Base-by-base conservation (phyloP, 2,797 vertebrate species). In the Pseudomugil tenellus region DNA sequence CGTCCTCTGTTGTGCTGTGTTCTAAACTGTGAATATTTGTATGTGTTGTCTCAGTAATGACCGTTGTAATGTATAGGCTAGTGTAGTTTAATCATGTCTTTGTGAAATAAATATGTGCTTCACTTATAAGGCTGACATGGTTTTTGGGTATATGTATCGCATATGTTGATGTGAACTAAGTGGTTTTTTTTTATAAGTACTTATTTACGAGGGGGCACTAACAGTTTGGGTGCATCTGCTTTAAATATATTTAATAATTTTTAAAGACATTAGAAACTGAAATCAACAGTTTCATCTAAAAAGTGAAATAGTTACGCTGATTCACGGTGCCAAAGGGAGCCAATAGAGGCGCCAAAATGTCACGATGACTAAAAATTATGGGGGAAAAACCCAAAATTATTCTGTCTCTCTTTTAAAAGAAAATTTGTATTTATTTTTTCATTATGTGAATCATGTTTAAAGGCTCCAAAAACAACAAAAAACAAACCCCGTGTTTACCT, bases 21-120 rank as follows among this genome's bases (percentile, higher is more conserved):
- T 92, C 84, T 78, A 91, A 93, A 93, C 92, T 94, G 94, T 95
- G 93, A 93, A 94, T 94, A 93, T 91, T 85, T 91, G 91, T 94
- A 82, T 87, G 86, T 92, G 89, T 87, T 90, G 93, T 95, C 89
- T 87, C 84, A 90, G 90, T 92, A 87, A 81, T 91, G 84, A 81
- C 74, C 74, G 87, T 77, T 91, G 90, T 92, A 80, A 87, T 91
- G 88, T 92, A 52, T 52, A 91, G 92, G 87, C 74, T 89, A 88
- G 87, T 79, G 68, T 91, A 92, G 91, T 78, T 76, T 86, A 85
- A 85, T 89, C 63, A 28, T 91, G 89, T 92, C 89, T 84, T 69
- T 91, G 92, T 94, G 91, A 89, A 94, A 93, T 93, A 94, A 94
- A 93, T 84, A 86, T 87, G 85, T 91, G 67, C 88, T 92, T 90